phyloP scores from a whole-genome alignment of 2,888 invertebrate species.

The Leptinotarsa haldemani region DNA sequence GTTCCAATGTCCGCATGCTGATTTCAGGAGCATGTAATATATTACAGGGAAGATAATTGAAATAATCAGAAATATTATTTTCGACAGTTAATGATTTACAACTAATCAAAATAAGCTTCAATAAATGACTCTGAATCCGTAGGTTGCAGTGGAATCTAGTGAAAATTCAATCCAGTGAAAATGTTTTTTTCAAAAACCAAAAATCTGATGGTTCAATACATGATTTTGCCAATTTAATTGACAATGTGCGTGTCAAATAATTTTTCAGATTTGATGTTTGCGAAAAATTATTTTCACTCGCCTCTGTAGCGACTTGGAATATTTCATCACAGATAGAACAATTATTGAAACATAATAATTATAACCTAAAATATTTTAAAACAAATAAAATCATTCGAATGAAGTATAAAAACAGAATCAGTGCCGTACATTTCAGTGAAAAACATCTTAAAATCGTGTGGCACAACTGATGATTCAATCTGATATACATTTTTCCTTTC shows the following conservation, averaged over 20 bases:
- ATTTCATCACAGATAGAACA: conserved; percentile 32
- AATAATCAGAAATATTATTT: too few species aligned
- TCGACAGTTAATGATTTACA: too few species aligned
- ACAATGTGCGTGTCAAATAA: background rate
- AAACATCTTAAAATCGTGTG: background rate
- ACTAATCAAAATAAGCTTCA: too few species aligned
- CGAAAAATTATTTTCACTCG: background rate
- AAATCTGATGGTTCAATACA: background rate
- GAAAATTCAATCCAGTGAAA: too few species aligned
- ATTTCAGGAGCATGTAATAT: too few species aligned
- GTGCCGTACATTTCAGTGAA: conserved; percentile 2
- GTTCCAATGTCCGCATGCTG: too few species aligned
- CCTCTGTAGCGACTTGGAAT: conserved; percentile 16
- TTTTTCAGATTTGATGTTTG: background rate
- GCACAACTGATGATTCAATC: conserved; percentile 17
- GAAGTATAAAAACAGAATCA: conserved; percentile 10
- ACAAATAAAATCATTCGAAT: conserved; percentile 1
- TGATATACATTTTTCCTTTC: conserved; percentile 16
- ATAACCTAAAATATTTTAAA: conserved; percentile 1
- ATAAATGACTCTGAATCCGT: too few species aligned
- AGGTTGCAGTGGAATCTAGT: too few species aligned
- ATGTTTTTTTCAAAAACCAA: too few species aligned
- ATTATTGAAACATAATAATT: conserved; percentile 7
- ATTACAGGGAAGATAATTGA: too few species aligned
- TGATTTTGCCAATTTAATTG: too few species aligned